Base-by-base conservation (phyloP, 92 coral and sea anemone species). In the Meandrina meandrites region DNA sequence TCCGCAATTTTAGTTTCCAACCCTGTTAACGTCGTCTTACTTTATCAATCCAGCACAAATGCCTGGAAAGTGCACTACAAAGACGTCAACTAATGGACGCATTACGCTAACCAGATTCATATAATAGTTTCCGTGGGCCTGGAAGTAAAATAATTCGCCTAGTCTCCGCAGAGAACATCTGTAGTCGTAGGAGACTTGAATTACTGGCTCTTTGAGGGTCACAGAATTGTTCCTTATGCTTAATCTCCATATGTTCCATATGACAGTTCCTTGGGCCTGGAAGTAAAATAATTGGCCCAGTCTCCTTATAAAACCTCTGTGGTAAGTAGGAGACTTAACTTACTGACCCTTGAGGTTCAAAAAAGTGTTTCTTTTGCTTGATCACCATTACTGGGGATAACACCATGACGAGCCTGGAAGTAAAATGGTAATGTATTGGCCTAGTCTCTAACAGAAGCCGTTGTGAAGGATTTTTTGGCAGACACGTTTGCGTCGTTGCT, bases 141-240 rank as follows among this genome's bases (percentile, higher is more conserved):
- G 84, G 84, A 80, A 24, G 84, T 60, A 58, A 58, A 80, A 80
- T 80, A 57, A 30, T 80, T 80, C 36, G 72, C 54, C 35, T 47
- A 36, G 56, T 58, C 28, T 80, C 84, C 53, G 28, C 24, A 30
- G 34, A n/a, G 32, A 80, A 28, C 54, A n/a, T 47, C 19, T 34
- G 54, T 3, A 31, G 36, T 69, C 40, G 13, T 69, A 14, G 14
- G 36, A 69, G 35, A 6, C 42, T 31, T 16, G 28, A 34, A 16
- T 35, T 35, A 35, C 24, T 36, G 76, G 35, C 42, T 34, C 74
- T 68, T 30, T 68, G 35, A 30, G 4, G 37, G 35, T 68, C 74
- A 13, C 53, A 32, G 37, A 68, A 10, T 68, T 32, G 16, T 30
- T 68, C 8, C 21, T 27, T 31, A 13, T 31, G 75, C 40, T 31